These are phyloP conservation scores for Plutomurus gul DNA, from an alignment of 1,140 invertebrate genomes.

Conservation along the genomic window DNA sequence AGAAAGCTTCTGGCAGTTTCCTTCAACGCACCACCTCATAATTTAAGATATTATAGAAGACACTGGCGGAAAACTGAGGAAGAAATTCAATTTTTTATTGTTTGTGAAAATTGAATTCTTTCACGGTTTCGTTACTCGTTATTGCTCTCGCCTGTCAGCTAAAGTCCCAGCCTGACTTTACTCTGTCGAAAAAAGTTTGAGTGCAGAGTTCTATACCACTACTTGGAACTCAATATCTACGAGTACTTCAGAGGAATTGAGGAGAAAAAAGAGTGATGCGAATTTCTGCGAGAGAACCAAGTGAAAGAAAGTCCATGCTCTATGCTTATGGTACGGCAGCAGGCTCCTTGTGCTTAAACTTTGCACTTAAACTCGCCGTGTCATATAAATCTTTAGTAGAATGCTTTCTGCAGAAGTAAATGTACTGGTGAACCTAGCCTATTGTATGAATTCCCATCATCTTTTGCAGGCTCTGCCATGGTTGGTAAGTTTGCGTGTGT, in stretches of 20 bases:
- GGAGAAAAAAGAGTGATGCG: too few relatives aligned
- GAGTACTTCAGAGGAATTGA: too few relatives aligned
- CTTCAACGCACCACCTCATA: too few relatives aligned
- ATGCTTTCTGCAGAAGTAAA: too few relatives aligned
- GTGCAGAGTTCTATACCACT: too few relatives aligned
- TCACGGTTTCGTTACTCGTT: neutral
- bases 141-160: neutral
- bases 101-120: slow-evolving; percentile 1
- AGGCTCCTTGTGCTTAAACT: neutral
- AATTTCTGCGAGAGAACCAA: neutral
- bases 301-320: neutral
- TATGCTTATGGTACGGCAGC: neutral
- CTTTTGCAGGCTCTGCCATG: too few relatives aligned
- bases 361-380: neutral
- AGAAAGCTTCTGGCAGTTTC: too few relatives aligned
- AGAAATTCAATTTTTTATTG: neutral
- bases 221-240: too few relatives aligned
- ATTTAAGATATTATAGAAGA: neutral
- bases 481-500: too few relatives aligned
- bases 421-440: too few relatives aligned
- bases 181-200: too few relatives aligned
- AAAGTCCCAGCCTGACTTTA: neutral
- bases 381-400: neutral
- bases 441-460: too few relatives aligned
- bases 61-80: neutral